Base-by-base conservation (phyloP, 2,888 invertebrate genomes). In the Carpatolechia fugitivella region DNA sequence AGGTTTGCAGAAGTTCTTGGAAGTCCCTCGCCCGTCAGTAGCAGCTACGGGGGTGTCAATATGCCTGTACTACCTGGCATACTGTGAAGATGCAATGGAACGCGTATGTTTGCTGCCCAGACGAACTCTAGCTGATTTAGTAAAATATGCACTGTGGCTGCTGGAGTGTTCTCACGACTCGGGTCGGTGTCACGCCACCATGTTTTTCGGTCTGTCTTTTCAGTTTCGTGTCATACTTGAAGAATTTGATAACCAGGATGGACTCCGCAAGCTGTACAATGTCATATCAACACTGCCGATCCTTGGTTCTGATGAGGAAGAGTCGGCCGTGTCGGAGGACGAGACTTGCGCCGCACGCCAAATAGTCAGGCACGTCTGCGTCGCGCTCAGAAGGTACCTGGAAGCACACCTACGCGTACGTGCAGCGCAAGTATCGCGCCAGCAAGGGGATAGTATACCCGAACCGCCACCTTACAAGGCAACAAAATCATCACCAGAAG, bases 81-180 rank as follows among this genome's bases (percentile, higher is more conserved):
- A 98, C 85, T 98, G 97, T 76, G 98, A 98, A 77, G 99, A 99
- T 82, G 98, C 98, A 0, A 98, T 99, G 97, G 99, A 99, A 79
- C 92, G 97, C 53, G 97, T 98, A 18, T 99, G 98, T 72, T 89
- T 96, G 18, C 91, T 98, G 78, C 95, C 98, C 0, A 93, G 95
- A 70, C 91, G 92, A 61, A 92, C 95, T 0, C 92, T 98, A 35
- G 92, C 93, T 0, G 95, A 95, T 66, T 86, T 98, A 29, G 97
- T 97, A 41, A 94, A 92, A 63, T 99, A 99, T 81, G 96, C 97
- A 0, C 86, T 99, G 3, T 99, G 99, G 98, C 91, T 99, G 41
- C 82, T 99, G 50, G 99, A 99, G 74, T 97, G 98, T 69, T 98
- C 98, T 0, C 97, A 98, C 81, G 98, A 98, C 88, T 99, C 98